Percentiles rank a stretch among this genome's conserved stretches.
Conservation (phyloP, 2,888 invertebrate genomes). For the Tachina grossa region DNA sequence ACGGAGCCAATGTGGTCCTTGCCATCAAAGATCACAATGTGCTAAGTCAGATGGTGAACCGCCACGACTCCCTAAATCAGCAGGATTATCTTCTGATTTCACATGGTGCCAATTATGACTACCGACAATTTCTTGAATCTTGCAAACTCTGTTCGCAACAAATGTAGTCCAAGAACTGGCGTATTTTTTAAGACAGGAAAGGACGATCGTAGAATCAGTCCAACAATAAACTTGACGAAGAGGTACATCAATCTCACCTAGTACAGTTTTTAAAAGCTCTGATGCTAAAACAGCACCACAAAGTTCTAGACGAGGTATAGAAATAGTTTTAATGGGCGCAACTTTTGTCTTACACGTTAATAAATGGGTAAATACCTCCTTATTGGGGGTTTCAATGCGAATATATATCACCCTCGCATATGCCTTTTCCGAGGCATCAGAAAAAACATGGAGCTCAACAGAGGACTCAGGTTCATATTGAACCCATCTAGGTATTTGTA, state of each 20-base stretch:
- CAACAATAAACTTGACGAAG: background rate
- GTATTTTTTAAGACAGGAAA: background rate
- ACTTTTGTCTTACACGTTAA: background rate
- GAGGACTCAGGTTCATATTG: background rate
- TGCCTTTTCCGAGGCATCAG: background rate
- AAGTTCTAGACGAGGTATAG: too few species aligned
- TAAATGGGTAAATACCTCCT: background rate
- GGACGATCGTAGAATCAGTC: conserved; percentile 1
- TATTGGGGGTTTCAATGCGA: background rate
- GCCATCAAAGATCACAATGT: background rate
- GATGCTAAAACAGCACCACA: too few species aligned
- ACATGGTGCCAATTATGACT: background rate
- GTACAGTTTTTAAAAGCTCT: background rate
- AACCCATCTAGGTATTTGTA: background rate
- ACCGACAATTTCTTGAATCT: background rate
- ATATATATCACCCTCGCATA: background rate
- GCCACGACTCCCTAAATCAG: background rate
- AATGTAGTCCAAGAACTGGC: background rate
- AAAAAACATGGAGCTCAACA: background rate
- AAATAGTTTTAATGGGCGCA: background rate
- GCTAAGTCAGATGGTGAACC: background rate
- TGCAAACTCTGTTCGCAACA: background rate
- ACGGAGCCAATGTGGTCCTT: background rate
- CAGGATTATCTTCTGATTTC: background rate
- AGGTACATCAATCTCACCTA: background rate